Evolutionary conservation across 2,113 vertebrate genomes (phyloP), one percentile per base, ranked within the genome.

Genomic region (Apodemus sylvaticus): DNA sequence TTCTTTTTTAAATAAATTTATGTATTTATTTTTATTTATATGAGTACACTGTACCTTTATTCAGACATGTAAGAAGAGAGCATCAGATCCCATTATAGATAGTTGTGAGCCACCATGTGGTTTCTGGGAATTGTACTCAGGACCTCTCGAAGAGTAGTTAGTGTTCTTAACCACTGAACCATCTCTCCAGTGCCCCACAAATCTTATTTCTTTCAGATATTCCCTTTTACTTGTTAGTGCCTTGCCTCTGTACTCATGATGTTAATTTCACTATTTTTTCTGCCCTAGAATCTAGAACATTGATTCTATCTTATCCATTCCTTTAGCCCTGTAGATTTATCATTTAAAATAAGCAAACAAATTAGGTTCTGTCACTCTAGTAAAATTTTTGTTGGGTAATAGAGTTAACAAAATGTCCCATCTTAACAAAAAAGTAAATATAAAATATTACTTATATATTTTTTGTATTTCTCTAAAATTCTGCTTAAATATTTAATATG

Each of bases 361-460:
- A 78, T 48, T 36, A 10, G 20, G 36, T 53, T 55, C 34, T 79
- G 77, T 55, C 51, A 55, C 11, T 36, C 17, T 79, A 53, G 9
- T 79, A 95, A 34, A 87, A 31, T 53, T 90, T 83, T 48, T 48
- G 19, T 51, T 36, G 83, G 42, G 86, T 11, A 91, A 81, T 19
- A 45, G 48, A 95, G 39, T 51, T 79, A 79, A 82, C n/a, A 82
- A 36, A 79, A 93, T 13, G 14, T 91, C 16, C 64, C 39, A 70
- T 96, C 58, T 86, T 95, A 89, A 70, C 19, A 20, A 77, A 78
- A 51, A 78, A 53, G 71, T 91, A 94, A 95, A 89, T 88, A 93
- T 17, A 71, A n/a, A 53, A 51, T 51, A 91, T 55, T 73, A 79
- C 53, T 64, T 86, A 85, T 16, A 51, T 29, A n/a, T n/a, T n/a